A percentile compares a stretch with the other conserved stretches of the same genome.
These are phyloP conservation scores for Protobothrops mucrosquamatus DNA, from an alignment of 2,113 vertebrate genomes.

Conservation along the genomic window DNA sequence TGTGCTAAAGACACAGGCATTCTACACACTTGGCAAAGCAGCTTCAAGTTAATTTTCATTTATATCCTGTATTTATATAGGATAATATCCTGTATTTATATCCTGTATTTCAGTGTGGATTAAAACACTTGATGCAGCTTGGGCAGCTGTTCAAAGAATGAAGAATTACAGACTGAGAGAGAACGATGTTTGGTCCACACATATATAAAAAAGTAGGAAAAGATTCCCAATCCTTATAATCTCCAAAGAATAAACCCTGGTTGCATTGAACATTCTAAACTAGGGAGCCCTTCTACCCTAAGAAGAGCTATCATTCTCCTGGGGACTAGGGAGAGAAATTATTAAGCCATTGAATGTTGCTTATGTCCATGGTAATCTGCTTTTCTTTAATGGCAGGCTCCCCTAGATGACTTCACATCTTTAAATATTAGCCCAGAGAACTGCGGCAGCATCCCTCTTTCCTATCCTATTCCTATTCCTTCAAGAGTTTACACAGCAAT, in stretches of 20 bases:
- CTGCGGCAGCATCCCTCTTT: background rate
- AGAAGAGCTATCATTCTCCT: background rate
- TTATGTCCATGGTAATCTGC: background rate
- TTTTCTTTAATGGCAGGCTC: background rate
- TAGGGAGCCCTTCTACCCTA: background rate
- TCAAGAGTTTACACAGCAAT: background rate
- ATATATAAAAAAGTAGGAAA: background rate
- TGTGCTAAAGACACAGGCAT: background rate
- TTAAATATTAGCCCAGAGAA: background rate
- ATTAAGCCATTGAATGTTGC: background rate
- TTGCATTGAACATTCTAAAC: background rate
- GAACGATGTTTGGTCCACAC: background rate
- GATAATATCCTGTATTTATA: background rate
- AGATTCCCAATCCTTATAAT: background rate
- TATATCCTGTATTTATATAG: background rate
- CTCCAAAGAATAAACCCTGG: background rate
- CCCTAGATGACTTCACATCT: background rate
- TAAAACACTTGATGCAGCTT: background rate
- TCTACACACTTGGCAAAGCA: background rate
- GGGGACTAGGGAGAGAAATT: background rate
- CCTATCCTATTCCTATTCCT: background rate
- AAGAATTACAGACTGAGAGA: background rate
- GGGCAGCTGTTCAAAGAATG: background rate
- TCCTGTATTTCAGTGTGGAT: background rate
- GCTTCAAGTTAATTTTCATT: background rate